Base-by-base conservation (phyloP, 2,797 vertebrate genomes). In the Onychomys arenicola region DNA sequence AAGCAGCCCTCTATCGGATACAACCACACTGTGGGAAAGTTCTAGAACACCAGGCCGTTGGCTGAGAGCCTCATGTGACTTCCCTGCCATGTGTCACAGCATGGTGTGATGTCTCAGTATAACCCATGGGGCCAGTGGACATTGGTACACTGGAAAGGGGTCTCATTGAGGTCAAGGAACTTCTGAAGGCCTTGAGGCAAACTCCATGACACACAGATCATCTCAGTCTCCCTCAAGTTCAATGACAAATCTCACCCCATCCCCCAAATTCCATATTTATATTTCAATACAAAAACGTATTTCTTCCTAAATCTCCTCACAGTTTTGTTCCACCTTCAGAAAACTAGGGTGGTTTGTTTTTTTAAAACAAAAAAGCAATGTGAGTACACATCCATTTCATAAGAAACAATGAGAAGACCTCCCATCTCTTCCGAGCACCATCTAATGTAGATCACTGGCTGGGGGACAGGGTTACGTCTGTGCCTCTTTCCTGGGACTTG, bases 291-390 rank as follows among this genome's bases (percentile, higher is more conserved):
- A 88, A 80, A 96, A 89, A 57, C 0, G 5, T 80, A 37, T 91
- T 95, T 94, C 67, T 85, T 78, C 55, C 14, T 83, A 55, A 88
- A 69, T 40, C 11, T 25, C 63, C 23, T 69, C 14, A 52, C 25
- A 81, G 88, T 97, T 98, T 98, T 96, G 97, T 93, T 97, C 95
- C 96, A 96, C 90, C 91, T 98, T 97, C 96, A 97, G 65, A 87
- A 98, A 98, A 97, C 85, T 34, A 14, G 14, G 71, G 71, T 76
- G 84, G 49, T 69, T 69, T n/a, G 63, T 37, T 59, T 97, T 96
- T 94, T 90, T 97, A 98, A 97, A 98, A 97, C 96, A 98, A 98
- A 98, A 98, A 97, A 94, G 91, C 81, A 83, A 94, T 67, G 21
- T 49, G 89, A 95, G 97, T 13, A 0, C 86, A 57, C 40, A 95